Evolutionary conservation across 2,888 invertebrate species (phyloP), one percentile per base, ranked within the genome.

Genomic region (Oscheius sp.): DNA sequence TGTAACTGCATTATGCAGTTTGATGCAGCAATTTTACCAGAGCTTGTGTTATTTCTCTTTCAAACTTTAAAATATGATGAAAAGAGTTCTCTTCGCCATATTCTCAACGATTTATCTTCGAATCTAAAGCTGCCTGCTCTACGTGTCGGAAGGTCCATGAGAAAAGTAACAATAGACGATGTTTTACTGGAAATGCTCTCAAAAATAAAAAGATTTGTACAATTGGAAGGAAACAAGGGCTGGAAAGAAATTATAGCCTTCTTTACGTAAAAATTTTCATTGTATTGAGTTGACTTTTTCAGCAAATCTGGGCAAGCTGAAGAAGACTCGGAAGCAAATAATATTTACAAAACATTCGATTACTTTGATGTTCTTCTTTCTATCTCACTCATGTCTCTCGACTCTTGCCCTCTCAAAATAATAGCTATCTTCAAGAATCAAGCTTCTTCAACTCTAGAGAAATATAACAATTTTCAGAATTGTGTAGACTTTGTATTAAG

Each of bases 171-270:
- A 31, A 10, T 58, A 31, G 68, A 68, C 50, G 68, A 68, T 25
- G 25, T 74, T 1, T 42, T 72, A 12, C 6, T 34, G 5, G 71
- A 70, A 6, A 53, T 71, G 15, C 74, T 67, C 39, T 33, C 65
- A 3, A 69, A 70, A 34, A 70, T 76, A 25, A 58, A 63, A 25
- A 65, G 71, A 42, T 71, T 58, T 31, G 29, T 76, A 1, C 76
- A 74, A 37, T 50, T 76, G 23, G 72, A 72, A 50, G 68, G 68
- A n/a, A 53, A 48, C 20, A 72, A 72, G 15, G 63, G 55, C 3
- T 76, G 76, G 76, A 70, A 70, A 37, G 68, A 68, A 27, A 50
- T 61, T 27, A 20, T 20, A 5, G 34, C 50, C 15, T 68, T 68
- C 29, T 37, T 68, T 12, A 45, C 34, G 68, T 58, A 25, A 33